Conservation (phyloP, 2,113 vertebrate species). For the Speoplatyrhinus poulsoni region DNA sequence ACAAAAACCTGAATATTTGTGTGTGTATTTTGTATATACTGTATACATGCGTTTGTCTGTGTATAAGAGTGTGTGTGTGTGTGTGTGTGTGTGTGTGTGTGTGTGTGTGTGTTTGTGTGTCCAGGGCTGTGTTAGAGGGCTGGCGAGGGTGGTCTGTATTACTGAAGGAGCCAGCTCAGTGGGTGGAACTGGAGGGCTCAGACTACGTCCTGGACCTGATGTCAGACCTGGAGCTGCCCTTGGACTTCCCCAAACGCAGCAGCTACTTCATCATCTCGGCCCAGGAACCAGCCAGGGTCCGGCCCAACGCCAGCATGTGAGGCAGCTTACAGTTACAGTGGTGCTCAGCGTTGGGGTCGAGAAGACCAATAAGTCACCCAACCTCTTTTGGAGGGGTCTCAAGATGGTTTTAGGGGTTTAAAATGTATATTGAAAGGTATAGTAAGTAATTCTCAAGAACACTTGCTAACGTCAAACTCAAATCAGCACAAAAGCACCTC, state of each 20-base stretch:
- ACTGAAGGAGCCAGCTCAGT: constrained; percentile 84
- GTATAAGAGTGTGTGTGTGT: no score
- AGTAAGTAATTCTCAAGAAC: no score
- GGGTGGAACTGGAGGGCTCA: constrained; percentile 91
- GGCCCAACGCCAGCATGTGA: constrained; percentile 78
- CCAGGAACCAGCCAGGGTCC: constrained; percentile 67
- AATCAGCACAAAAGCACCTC: no score
- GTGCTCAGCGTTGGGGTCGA: no score
- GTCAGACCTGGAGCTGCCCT: constrained; percentile 87
- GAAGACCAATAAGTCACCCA: no score
- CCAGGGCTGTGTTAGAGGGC: constrained; percentile 83
- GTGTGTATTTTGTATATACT: no score
- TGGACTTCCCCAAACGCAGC: constrained; percentile 88
- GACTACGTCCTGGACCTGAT: constrained; percentile 92
- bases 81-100: background rate
- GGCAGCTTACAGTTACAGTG: background rate
- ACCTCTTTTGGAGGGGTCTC: no score
- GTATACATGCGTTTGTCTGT: no score
- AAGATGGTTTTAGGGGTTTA: no score
- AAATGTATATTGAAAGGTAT: no score
- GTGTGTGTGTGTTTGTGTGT: constrained; percentile 20
- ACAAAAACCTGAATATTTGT: no score
- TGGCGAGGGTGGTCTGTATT: constrained; percentile 89
- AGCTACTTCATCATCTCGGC: constrained; percentile 89
- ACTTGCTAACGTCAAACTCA: no score